These are phyloP conservation scores for Anaspis maculata DNA, from an alignment of 2,888 invertebrate species.

Conservation along the genomic window DNA sequence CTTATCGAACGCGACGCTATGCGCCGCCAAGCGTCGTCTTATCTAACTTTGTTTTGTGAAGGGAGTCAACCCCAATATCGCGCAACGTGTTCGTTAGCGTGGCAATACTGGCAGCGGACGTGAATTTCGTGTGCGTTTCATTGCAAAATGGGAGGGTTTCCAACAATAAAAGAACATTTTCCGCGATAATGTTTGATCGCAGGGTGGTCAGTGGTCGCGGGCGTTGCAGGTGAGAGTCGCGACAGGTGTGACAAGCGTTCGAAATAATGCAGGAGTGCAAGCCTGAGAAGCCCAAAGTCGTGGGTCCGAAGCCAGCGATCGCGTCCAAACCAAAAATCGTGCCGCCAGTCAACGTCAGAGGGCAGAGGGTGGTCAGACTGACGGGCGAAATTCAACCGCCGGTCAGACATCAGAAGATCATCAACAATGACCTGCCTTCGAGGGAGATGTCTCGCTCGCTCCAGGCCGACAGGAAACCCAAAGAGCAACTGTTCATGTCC, in stretches of 20 bases:
- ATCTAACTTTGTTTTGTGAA: conserved; percentile 24
- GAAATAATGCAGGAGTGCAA: conserved; percentile 30
- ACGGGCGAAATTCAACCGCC: too few relatives aligned
- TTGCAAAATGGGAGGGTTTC: too few relatives aligned
- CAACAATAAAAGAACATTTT: too few relatives aligned
- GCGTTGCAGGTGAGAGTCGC: too few relatives aligned
- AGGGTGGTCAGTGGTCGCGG: too few relatives aligned
- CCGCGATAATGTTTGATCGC: too few relatives aligned
- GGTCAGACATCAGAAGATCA: too few relatives aligned
- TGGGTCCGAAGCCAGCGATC: conserved; percentile 37
- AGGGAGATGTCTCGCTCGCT: not conserved
- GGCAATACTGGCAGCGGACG: conserved; percentile 30
- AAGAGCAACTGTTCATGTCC: too few relatives aligned
- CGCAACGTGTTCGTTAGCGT: conserved; percentile 37
- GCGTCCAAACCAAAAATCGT: conserved; percentile 36
- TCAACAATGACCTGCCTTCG: not conserved
- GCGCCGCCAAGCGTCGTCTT: conserved; percentile 38
- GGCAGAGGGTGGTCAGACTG: too few relatives aligned
- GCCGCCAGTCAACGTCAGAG: conserved; percentile 38
- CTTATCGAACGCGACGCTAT: conserved; percentile 37
- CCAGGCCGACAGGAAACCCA: not conserved
- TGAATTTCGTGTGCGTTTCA: too few relatives aligned
- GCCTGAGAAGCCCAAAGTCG: conserved; percentile 36
- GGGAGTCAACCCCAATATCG: conserved; percentile 42
- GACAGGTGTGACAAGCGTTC: not conserved